These are phyloP conservation scores for Pluvianellus socialis DNA, from an alignment of 2,113 vertebrate species.

Conservation along the genomic window DNA sequence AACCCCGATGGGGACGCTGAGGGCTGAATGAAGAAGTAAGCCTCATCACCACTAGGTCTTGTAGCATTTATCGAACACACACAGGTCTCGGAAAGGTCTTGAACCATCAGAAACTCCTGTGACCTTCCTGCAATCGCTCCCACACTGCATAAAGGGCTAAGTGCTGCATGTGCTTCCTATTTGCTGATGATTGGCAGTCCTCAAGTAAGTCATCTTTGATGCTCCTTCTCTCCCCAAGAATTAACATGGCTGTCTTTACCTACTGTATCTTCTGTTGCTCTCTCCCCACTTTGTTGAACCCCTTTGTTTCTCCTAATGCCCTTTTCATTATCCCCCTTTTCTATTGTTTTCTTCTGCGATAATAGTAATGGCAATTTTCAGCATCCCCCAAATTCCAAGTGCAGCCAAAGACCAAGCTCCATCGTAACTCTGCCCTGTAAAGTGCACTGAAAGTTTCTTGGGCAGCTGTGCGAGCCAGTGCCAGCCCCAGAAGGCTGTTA, in stretches of 20 bases:
- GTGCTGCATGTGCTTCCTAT: neutral
- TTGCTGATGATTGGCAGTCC: neutral
- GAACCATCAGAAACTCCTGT: neutral
- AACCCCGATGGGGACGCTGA: neutral
- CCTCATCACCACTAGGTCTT: neutral
- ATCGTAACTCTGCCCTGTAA: neutral
- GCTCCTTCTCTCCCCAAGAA: neutral
- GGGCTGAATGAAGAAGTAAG: neutral
- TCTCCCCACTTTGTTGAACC: neutral
- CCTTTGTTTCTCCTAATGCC: neutral
- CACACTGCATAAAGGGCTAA: neutral
- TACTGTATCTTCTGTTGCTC: neutral
- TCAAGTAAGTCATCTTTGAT: neutral
- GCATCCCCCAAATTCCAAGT: neutral
- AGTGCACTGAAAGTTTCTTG: neutral
- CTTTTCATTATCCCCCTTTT: neutral
- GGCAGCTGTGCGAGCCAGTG: neutral
- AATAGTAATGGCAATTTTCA: neutral
- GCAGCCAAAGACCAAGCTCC: neutral
- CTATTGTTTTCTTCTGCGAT: neutral
- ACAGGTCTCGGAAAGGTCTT: neutral
- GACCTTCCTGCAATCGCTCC: neutral
- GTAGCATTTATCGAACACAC: neutral
- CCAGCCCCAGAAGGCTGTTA: neutral
- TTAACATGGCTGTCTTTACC: neutral